Conservation (phyloP, 1,140 invertebrate species). For the Tribolium castaneum region DNA sequence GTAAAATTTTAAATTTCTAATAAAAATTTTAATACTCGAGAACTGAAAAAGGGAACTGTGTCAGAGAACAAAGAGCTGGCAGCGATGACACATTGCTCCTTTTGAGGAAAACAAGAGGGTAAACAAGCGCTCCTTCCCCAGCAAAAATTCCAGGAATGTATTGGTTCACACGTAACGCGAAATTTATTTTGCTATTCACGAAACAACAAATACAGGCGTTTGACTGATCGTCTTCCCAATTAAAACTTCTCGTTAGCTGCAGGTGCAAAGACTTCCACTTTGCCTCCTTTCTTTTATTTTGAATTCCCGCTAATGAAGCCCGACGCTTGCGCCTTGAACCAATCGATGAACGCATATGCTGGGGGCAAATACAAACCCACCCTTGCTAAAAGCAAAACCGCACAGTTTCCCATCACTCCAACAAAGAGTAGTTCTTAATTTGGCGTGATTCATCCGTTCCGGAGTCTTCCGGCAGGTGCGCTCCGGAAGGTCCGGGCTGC, state of each 20-base stretch:
- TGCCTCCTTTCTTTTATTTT: conserved; percentile 42
- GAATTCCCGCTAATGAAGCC: conserved; percentile 47
- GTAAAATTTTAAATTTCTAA: neutral
- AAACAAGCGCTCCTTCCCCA: conserved; percentile 5
- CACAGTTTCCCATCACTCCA: conserved; percentile 47
- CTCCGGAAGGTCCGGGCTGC: neutral
- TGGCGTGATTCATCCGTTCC: conserved; percentile 3
- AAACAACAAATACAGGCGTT: no score
- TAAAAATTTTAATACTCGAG: neutral
- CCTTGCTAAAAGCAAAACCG: conserved; percentile 48
- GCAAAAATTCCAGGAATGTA: conserved; percentile 4
- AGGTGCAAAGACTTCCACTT: conserved; percentile 4
- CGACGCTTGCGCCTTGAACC: conserved; percentile 41
- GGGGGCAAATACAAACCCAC: conserved; percentile 53
- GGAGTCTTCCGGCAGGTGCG: neutral
- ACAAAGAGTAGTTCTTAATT: conserved; percentile 46
- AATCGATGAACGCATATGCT: conserved; percentile 54
- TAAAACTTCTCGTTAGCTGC: neutral
- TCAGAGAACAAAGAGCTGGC: conserved; percentile 7
- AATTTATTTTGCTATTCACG: no score
- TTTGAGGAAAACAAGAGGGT: conserved; percentile 7
- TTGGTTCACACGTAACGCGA: neutral
- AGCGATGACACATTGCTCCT: conserved; percentile 18
- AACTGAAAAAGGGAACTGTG: conserved; percentile 1
- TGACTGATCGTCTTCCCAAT: no score